Conservation (phyloP, 2,797 vertebrate genomes). For the Alfaro cultratus region DNA sequence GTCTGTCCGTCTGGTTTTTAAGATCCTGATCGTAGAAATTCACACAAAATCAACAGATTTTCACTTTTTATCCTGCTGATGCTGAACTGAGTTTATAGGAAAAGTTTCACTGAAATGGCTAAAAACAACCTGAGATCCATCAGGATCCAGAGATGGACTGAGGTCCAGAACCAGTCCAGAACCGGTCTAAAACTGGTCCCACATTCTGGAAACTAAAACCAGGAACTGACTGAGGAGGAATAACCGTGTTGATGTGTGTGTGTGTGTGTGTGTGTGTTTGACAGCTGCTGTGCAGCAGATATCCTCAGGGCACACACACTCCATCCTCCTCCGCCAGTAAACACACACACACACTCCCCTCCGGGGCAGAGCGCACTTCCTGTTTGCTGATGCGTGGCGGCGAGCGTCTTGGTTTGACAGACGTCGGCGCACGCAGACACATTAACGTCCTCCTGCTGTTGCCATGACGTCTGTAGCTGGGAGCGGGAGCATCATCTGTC, state of each 20-base stretch:
- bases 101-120: too few species aligned
- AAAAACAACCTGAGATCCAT: too few species aligned
- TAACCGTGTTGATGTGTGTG: conserved; percentile 29
- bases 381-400: conserved; percentile 75
- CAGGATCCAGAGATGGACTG: too few species aligned
- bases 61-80: too few species aligned
- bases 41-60: too few species aligned
- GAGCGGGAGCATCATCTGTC: conserved; percentile 21
- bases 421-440: conserved; percentile 47
- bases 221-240: conserved; percentile 53
- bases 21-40: too few species aligned
- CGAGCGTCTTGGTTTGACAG: conserved; percentile 65
- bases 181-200: too few species aligned
- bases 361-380: conserved; percentile 59
- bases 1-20: too few species aligned
- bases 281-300: conserved; percentile 77
- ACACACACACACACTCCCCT: conserved; percentile 42
- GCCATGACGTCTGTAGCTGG: conserved; percentile 50
- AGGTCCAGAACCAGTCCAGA: too few species aligned
- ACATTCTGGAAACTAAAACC: conserved; percentile 54
- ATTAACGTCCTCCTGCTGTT: conserved; percentile 41
- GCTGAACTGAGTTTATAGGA: too few species aligned
- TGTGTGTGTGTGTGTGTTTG: conserved; percentile 39
- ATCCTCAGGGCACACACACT: conserved; percentile 66
- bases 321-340: conserved; percentile 38